Evolutionary conservation across 2,797 vertebrate species (phyloP).

Genomic region (Merluccius polli): DNA sequence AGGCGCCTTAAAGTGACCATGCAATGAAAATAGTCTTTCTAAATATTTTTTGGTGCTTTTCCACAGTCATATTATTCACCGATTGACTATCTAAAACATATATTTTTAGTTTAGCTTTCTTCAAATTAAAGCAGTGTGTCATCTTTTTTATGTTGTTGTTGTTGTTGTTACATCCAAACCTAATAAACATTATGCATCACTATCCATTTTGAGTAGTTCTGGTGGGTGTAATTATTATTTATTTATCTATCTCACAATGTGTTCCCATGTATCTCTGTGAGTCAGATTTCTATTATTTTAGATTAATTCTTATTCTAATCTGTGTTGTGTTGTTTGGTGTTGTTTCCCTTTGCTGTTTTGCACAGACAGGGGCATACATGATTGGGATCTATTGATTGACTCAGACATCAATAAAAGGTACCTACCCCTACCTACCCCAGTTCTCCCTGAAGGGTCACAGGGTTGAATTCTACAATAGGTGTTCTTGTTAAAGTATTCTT

Average conservation of each 20-base stretch:
- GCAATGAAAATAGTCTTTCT: neutral
- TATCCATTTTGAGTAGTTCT: too few relatives aligned
- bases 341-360: neutral
- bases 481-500: neutral
- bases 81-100: neutral
- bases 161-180: neutral
- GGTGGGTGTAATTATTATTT: too few relatives aligned
- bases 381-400: neutral
- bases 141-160: neutral
- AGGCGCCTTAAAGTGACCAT: neutral
- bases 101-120: neutral
- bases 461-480: neutral
- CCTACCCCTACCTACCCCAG: neutral
- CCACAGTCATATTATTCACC: neutral
- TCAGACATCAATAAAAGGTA: constrained; percentile 1
- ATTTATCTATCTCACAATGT: neutral
- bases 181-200: neutral
- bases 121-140: neutral
- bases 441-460: neutral
- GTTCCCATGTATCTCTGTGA: neutral
- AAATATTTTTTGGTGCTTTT: too few relatives aligned
- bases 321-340: neutral
- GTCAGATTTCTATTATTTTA: neutral
- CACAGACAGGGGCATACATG: neutral
- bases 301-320: neutral